phyloP scores from a whole-genome alignment of 2,888 invertebrate genomes.

The Hypercompe scribonia region DNA sequence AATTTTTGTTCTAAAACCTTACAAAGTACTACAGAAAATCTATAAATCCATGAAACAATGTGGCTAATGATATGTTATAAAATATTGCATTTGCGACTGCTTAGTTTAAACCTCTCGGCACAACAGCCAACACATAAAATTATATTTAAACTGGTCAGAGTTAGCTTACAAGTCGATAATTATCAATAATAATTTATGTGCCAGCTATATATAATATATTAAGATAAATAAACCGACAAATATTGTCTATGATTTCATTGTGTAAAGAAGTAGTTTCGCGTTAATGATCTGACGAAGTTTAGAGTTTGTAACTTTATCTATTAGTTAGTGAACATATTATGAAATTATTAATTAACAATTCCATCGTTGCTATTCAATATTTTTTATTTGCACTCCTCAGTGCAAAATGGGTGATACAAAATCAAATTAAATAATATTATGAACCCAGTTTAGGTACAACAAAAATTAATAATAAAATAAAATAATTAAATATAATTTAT shows the following conservation, averaged over 20 bases:
- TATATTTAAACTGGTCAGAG: constrained; percentile 20
- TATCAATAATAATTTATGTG: constrained; percentile 12
- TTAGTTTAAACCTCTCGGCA: constrained; percentile 15
- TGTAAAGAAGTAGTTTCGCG: neutral
- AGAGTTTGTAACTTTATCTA: neutral
- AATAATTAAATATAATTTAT: too few relatives aligned
- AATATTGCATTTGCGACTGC: constrained; percentile 30
- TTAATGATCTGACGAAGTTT: neutral
- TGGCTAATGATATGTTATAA: constrained; percentile 36
- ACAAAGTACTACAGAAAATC: constrained; percentile 19
- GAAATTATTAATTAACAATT: too few relatives aligned
- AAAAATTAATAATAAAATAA: too few relatives aligned
- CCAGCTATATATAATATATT: constrained; percentile 5
- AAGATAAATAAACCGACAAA: neutral
- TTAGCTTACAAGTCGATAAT: constrained; percentile 14
- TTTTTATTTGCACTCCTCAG: too few relatives aligned
- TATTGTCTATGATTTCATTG: constrained; percentile 12
- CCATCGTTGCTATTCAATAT: too few relatives aligned
- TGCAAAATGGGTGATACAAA: too few relatives aligned
- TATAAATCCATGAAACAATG: constrained; percentile 33
- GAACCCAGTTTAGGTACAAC: too few relatives aligned
- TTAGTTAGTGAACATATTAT: too few relatives aligned
- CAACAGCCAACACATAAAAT: constrained; percentile 13
- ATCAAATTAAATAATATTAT: too few relatives aligned
- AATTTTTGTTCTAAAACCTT: constrained; percentile 19